phyloP scores from a whole-genome alignment of 2,888 invertebrate species.

The Perdita meconis region DNA sequence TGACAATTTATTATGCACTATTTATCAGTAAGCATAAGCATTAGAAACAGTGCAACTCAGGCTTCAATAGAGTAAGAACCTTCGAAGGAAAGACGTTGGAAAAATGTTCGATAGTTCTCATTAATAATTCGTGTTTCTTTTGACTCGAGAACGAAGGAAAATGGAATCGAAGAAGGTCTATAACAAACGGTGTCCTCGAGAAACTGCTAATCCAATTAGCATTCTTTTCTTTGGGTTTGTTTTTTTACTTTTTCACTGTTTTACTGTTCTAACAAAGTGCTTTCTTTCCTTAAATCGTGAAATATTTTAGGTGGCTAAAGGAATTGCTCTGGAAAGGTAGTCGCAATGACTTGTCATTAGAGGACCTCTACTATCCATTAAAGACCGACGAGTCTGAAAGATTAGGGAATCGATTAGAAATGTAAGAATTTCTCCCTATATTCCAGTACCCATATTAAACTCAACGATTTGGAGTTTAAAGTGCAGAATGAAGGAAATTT shows the following conservation, averaged over 20 bases:
- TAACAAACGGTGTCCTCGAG: conserved; percentile 63
- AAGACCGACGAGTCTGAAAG: conserved; percentile 79
- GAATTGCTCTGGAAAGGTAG: conserved; percentile 82
- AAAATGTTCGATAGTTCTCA: not conserved
- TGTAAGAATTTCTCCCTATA: conserved; percentile 67
- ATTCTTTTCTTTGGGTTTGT: conserved; percentile 72
- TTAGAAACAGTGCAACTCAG: not conserved
- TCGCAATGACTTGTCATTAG: conserved; percentile 77
- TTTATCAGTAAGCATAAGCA: conserved; percentile 42
- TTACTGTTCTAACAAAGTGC: not conserved
- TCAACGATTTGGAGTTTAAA: not conserved
- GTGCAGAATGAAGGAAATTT: not conserved
- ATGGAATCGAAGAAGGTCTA: conserved; percentile 58
- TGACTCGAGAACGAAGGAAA: not conserved
- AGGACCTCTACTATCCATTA: conserved; percentile 82
- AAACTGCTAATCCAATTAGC: conserved; percentile 68
- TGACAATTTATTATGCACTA: not conserved
- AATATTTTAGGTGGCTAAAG: conserved; percentile 81
- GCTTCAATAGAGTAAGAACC: conserved; percentile 14
- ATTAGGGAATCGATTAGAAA: conserved; percentile 79
- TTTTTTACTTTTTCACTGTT: not conserved
- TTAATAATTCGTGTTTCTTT: not conserved
- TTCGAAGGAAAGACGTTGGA: not conserved
- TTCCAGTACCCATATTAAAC: not conserved
- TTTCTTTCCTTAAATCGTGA: not conserved